Percentiles rank a stretch among this genome's conserved stretches.
Conservation (phyloP, 1,140 invertebrate genomes). For the Zaprionus kolodkinae region DNA sequence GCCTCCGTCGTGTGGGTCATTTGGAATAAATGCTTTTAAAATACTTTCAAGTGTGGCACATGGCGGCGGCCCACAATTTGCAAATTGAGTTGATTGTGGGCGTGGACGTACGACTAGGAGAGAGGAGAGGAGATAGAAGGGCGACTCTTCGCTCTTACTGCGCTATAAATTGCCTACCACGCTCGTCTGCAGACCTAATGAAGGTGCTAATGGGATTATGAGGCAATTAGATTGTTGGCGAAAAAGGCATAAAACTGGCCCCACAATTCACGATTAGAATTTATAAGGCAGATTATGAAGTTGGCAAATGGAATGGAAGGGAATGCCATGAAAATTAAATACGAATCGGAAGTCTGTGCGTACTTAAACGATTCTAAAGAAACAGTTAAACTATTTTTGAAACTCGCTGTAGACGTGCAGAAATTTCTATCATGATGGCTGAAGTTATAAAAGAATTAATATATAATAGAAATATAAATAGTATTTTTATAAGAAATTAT, state of each 20-base stretch:
- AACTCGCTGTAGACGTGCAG: background rate
- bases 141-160: conserved; percentile 11
- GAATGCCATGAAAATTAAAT: background rate
- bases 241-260: conserved; percentile 18
- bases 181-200: conserved; percentile 25
- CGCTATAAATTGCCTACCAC: conserved; percentile 17
- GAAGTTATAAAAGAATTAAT: no score
- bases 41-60: conserved; percentile 57
- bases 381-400: background rate
- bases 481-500: no score
- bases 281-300: conserved; percentile 13
- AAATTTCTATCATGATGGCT: no score
- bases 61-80: conserved; percentile 52
- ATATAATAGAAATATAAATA: no score
- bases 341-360: background rate
- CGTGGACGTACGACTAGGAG: background rate
- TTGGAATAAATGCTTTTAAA: conserved; percentile 73
- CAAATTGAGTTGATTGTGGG: conserved; percentile 59
- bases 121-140: no score
- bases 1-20: conserved; percentile 58
- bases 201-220: conserved; percentile 60
- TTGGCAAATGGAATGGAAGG: background rate
- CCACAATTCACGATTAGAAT: conserved; percentile 3
- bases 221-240: conserved; percentile 37
- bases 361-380: conserved; percentile 2